Base-by-base conservation (phyloP, 1,140 invertebrate species). In the Pogonomyrmex californicus region DNA sequence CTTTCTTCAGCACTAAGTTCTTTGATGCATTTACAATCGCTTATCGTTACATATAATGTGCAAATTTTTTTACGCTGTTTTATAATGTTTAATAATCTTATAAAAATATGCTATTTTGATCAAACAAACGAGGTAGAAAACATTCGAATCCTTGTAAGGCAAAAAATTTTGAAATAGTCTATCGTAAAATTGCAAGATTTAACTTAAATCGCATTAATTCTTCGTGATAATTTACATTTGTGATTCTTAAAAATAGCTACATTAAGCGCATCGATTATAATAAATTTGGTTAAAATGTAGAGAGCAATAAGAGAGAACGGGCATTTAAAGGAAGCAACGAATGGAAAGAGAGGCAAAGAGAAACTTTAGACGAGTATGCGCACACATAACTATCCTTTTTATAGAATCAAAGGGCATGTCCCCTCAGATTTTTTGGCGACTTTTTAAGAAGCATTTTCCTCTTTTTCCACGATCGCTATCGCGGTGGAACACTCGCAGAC, bases 191-290 rank as follows among this genome's bases (percentile, higher is more conserved):
- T 0, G 41, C 4, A 7, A 2, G 4, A 60, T 73, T 60, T n/a
- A 44, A 65, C 36, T 51, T 79, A 30, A 14, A 2, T 0, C 17
- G 23, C 7, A 47, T 51, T 9, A n/a, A 36, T 54, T 7, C 12
- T 23, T 54, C n/a, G 36, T 14, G 36, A 68, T 47, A 49, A 78
- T 12, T 33, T 41, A 36, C 49, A 7, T 30, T 44, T n/a, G 33
- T 70, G 56, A 71, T 41, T 73, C 63, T 87, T 86, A 51, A 70
- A 78, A 17, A 73, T 66, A 30, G 30, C 68, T 49, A 83, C 89
- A 91, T 93, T 93, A 93, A 93, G 90, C 92, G 92, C 93, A 94
- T 93, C 89, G 92, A 93, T 94, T 90, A 93, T 93, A 93, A 94
- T 90, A 87, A 92, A 93, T 83, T 30, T 77, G 65, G 81, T 76